Base-by-base conservation (phyloP, 2,797 vertebrate genomes). In the Tapirus indicus region DNA sequence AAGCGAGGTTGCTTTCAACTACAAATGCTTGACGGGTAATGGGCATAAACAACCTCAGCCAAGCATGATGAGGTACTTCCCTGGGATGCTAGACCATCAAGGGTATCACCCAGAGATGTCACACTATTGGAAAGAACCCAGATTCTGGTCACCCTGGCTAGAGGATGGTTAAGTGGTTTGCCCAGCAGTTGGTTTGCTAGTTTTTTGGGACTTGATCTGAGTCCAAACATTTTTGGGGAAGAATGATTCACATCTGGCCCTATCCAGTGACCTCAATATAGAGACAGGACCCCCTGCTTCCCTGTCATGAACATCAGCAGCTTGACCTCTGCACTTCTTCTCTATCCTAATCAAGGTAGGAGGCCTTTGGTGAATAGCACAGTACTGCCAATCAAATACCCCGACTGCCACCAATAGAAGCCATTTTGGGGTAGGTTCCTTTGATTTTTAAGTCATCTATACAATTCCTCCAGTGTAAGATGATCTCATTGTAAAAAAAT, bases 401-500 rank as follows among this genome's bases (percentile, higher is more conserved):
- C 49, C 52, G 78, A 12, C 14, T 71, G 11, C 69, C 44, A 58
- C 77, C 35, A 52, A 1, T 3, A 13, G 49, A 89, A 97, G 35
- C 35, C 86, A 80, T 41, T 69, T 44, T 68, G 41, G 74, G 11
- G 35, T 95, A 95, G 54, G 7, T 89, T 91, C 79, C 44, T 89
- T 91, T 91, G 88, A 83, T 94, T 83, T 93, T 92, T 88, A 90
- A 93, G 74, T 89, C 27, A 69, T 87, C 68, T 91, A n/a, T 87
- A 93, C 60, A 62, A 77, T 47, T 91, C 20, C 41, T 97, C 32
- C 64, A 74, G 75, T 79, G 29, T 66, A 87, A 97, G 62, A 95
- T 85, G 82, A 91, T 87, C 83, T 97, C 69, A 88, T 29, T 87
- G 71, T 97, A 86, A 94, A 97, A 49, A 91, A 83, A 58, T 49